phyloP scores from a whole-genome alignment of 2,797 vertebrate genomes.

The Heliangelus exortis region DNA sequence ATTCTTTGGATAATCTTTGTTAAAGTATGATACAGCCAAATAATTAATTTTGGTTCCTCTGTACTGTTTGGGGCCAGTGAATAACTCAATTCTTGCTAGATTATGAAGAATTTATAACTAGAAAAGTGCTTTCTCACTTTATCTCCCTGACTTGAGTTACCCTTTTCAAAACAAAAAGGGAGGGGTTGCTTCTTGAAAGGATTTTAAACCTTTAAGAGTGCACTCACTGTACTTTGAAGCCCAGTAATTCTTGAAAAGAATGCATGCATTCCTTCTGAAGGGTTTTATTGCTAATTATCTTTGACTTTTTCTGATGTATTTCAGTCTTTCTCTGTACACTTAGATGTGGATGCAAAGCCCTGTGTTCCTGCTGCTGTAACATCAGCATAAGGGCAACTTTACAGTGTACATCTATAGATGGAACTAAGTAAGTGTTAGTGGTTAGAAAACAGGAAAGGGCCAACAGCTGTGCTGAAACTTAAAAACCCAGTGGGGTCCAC shows the following conservation, averaged over 20 bases:
- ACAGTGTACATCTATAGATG: background rate
- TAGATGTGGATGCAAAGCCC: background rate
- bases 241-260: conserved; percentile 49
- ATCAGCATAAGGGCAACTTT: background rate
- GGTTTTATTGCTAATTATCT: conserved; percentile 4
- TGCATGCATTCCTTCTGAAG: background rate
- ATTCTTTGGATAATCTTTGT: conserved; percentile 51
- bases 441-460: background rate
- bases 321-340: background rate
- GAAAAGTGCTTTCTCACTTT: conserved; percentile 64
- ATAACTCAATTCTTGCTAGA: conserved; percentile 28
- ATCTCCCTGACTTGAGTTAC: conserved; percentile 51
- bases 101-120: conserved; percentile 14
- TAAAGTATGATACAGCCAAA: conserved; percentile 30
- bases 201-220: conserved; percentile 54
- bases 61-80: conserved; percentile 20
- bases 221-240: conserved; percentile 25
- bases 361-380: background rate
- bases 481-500: background rate
- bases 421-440: background rate
- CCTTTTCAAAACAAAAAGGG: conserved; percentile 56
- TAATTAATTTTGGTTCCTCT: conserved; percentile 53
- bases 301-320: background rate
- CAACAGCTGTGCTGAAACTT: background rate
- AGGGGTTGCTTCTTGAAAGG: conserved; percentile 61